These are phyloP conservation scores for Aricia agestis DNA, from an alignment of 1,140 invertebrate species.

Conservation along the genomic window DNA sequence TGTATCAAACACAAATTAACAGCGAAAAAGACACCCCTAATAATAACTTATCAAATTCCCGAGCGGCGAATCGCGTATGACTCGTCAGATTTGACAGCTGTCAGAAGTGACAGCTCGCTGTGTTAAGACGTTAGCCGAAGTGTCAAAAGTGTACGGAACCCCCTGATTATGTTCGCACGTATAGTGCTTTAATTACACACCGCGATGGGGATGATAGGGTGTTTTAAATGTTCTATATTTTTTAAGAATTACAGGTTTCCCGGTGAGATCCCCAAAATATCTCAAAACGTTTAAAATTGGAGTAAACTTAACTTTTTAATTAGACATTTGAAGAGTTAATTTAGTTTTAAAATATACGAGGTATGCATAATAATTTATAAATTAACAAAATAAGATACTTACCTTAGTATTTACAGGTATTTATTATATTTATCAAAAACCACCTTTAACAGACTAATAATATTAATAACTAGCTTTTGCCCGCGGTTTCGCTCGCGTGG, in stretches of 20 bases:
- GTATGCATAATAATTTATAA: too few relatives aligned
- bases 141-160: slow-evolving; percentile 26
- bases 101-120: slow-evolving; percentile 40
- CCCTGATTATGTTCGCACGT: slow-evolving; percentile 33
- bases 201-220: slow-evolving; percentile 25
- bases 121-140: slow-evolving; percentile 31
- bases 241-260: slow-evolving; percentile 21
- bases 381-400: too few relatives aligned
- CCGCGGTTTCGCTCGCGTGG: too few relatives aligned
- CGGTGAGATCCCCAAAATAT: neutral
- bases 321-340: too few relatives aligned
- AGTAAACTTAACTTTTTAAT: too few relatives aligned
- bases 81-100: slow-evolving; percentile 42
- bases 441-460: too few relatives aligned
- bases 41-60: slow-evolving; percentile 32
- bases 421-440: too few relatives aligned
- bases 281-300: too few relatives aligned
- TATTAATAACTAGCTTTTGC: too few relatives aligned
- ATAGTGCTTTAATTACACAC: slow-evolving; percentile 34
- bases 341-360: too few relatives aligned
- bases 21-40: slow-evolving; percentile 33
- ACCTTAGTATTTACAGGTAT: too few relatives aligned
- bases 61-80: slow-evolving; percentile 34
- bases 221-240: slow-evolving; percentile 5
- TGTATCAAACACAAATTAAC: slow-evolving; percentile 22